Percentiles rank a stretch among this genome's conserved stretches.
phyloP scores from a whole-genome alignment of 2,797 vertebrate species.

The Rhodeus uyekii region DNA sequence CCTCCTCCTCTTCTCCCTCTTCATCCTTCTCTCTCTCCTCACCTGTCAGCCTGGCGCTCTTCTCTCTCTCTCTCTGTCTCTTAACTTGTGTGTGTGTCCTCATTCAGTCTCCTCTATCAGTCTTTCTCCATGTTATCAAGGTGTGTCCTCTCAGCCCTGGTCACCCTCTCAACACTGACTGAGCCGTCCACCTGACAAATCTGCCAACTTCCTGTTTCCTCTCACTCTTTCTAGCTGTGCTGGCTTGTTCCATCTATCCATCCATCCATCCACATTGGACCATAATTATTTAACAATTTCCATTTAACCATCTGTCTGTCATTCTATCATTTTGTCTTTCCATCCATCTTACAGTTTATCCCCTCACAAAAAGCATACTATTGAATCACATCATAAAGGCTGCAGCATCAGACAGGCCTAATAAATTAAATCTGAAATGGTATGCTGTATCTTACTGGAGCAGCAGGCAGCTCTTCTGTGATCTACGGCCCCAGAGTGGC shows the following conservation, averaged over 20 bases:
- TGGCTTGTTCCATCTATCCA: background rate
- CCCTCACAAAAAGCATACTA: constrained; percentile 3
- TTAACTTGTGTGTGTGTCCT: constrained; percentile 48
- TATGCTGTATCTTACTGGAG: constrained; percentile 41
- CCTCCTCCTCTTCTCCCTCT: constrained; percentile 25
- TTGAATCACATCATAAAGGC: constrained; percentile 25
- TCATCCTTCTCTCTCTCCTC: constrained; percentile 6
- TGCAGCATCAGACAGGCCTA: constrained; percentile 25
- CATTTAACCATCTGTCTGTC: background rate
- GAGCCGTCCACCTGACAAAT: constrained; percentile 27
- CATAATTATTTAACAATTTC: background rate
- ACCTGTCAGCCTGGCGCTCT: constrained; percentile 35
- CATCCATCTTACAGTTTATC: background rate
- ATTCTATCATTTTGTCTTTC: background rate
- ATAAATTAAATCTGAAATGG: constrained; percentile 30
- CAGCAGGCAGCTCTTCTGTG: constrained; percentile 40
- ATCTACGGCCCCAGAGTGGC: constrained; percentile 30
- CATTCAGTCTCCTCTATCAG: constrained; percentile 46
- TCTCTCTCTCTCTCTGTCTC: constrained; percentile 22
- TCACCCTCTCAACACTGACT: constrained; percentile 3
- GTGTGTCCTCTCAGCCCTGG: constrained; percentile 21
- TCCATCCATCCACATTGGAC: background rate
- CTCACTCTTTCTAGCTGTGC: background rate
- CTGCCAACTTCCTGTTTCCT: constrained; percentile 2
- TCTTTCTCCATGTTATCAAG: constrained; percentile 31